These are phyloP conservation scores for Emydura subglobosa DNA, from an alignment of 2,113 vertebrate species.

Conservation along the genomic window DNA sequence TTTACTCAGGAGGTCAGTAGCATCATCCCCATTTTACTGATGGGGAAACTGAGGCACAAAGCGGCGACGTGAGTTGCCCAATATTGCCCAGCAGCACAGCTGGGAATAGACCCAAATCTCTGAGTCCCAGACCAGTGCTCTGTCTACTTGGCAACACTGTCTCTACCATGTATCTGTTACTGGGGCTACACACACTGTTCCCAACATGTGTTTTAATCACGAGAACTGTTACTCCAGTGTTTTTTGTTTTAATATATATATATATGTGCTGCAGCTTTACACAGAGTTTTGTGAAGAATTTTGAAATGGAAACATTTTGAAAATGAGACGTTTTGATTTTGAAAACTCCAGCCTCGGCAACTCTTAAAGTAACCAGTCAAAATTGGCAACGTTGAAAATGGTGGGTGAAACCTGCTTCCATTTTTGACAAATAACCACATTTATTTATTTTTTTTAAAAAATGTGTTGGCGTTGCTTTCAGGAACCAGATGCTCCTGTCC, in stretches of 20 bases:
- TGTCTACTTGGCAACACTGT: neutral
- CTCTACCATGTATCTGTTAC: neutral
- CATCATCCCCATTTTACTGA: neutral
- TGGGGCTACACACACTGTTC: too few species aligned
- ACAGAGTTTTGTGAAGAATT: too few species aligned
- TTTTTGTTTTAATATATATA: too few species aligned
- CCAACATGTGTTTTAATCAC: neutral
- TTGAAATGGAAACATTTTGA: too few species aligned
- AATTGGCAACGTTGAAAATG: neutral
- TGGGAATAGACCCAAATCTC: neutral
- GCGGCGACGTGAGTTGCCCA: neutral
- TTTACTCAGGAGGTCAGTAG: neutral
- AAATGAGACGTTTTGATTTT: too few species aligned
- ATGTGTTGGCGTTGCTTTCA: neutral
- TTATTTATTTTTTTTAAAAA: neutral
- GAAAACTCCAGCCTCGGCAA: too few species aligned
- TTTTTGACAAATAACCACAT: neutral
- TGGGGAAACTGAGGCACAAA: neutral
- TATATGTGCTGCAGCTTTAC: too few species aligned
- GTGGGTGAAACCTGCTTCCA: neutral
- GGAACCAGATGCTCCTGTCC: neutral
- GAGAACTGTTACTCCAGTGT: neutral
- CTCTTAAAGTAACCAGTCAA: too few species aligned
- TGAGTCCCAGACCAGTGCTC: neutral
- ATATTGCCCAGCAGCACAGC: neutral